These are phyloP conservation scores for Caerostris darwini DNA, from an alignment of 1,140 invertebrate genomes.

Conservation along the genomic window DNA sequence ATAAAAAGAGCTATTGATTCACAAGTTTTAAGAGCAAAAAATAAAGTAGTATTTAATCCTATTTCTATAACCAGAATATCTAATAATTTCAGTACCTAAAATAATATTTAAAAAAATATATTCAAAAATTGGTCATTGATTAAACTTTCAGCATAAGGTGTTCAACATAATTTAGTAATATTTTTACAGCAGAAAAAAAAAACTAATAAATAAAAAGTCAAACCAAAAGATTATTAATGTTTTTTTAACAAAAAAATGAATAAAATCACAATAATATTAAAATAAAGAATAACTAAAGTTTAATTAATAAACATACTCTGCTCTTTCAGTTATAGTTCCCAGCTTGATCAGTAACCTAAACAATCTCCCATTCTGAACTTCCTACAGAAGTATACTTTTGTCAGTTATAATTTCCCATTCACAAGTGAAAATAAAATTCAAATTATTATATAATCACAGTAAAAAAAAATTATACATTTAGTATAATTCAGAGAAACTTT, in stretches of 20 bases:
- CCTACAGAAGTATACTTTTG: constrained; percentile 81
- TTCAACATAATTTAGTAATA: too few species aligned
- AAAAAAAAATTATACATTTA: too few species aligned
- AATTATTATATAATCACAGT: too few species aligned
- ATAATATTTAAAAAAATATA: too few species aligned
- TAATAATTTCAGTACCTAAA: too few species aligned
- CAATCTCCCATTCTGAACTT: constrained; percentile 96
- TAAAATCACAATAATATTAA: not conserved
- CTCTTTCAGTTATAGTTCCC: constrained; percentile 94
- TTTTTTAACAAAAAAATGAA: not conserved
- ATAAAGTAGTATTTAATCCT: too few species aligned
- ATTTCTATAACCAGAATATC: too few species aligned
- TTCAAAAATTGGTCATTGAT: too few species aligned
- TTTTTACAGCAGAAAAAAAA: not conserved
- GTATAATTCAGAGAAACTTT: not conserved
- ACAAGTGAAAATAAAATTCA: too few species aligned
- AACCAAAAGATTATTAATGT: not conserved
- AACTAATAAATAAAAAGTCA: not conserved
- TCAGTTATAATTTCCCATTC: not conserved
- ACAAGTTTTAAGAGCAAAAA: too few species aligned
- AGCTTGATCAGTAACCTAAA: constrained; percentile 95
- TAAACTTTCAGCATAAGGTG: too few species aligned
- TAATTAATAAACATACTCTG: constrained; percentile 87
- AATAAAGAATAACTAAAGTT: not conserved
- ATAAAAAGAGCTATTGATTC: too few species aligned